Conservation (phyloP, 1,140 invertebrate genomes). For the Diachasma alloeum region DNA sequence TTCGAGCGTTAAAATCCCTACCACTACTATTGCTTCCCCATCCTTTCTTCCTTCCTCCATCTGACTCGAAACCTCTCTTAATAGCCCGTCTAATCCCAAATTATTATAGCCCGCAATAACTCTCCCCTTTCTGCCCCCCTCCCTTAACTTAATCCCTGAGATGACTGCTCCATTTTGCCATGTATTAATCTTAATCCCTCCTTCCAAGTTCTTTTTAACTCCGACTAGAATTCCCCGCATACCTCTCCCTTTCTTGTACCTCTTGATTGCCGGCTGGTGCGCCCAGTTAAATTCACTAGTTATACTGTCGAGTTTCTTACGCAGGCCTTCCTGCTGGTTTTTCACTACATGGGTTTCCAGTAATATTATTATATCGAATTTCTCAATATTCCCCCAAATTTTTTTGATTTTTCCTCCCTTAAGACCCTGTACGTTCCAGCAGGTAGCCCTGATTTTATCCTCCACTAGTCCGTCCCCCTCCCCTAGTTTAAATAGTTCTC, state of each 20-base stretch:
- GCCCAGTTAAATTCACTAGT: not conserved
- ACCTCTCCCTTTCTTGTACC: not conserved
- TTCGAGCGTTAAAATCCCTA: no score
- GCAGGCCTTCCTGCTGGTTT: not conserved
- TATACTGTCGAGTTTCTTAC: not conserved
- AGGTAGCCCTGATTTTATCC: no score
- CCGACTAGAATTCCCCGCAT: not conserved
- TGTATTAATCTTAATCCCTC: no score
- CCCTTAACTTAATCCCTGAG: no score
- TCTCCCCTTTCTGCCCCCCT: no score
- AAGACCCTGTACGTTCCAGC: not conserved
- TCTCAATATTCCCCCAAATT: not conserved
- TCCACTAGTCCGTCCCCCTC: not conserved
- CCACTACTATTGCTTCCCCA: no score
- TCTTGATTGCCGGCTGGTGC: not conserved
- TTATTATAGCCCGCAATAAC: no score
- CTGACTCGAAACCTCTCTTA: no score
- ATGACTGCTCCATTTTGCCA: no score
- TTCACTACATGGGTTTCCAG: not conserved
- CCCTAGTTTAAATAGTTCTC: not conserved
- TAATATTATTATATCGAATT: not conserved
- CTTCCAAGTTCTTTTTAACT: no score
- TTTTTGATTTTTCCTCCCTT: not conserved
- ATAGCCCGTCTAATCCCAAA: no score
- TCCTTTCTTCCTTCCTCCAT: no score